phyloP scores from a whole-genome alignment of 2,797 vertebrate genomes.

The Pyrocephalus nanus region DNA sequence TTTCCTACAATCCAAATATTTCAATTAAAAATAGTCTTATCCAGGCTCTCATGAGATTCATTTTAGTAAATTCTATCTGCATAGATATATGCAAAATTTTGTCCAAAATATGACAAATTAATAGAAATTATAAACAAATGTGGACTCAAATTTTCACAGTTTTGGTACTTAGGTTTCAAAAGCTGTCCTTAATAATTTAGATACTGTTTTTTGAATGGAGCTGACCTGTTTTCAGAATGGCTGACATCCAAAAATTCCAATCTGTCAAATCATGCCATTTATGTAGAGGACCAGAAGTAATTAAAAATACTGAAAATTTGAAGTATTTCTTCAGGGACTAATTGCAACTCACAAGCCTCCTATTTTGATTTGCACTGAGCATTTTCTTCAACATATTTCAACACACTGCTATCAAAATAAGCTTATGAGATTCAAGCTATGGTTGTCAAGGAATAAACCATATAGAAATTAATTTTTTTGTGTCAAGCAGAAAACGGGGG shows the following conservation, averaged over 20 bases:
- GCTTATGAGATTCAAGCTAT: not conserved
- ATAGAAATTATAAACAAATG: not conserved
- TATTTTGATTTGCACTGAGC: not conserved
- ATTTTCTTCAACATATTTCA: slow-evolving; percentile 3
- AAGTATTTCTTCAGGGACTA: slow-evolving; percentile 17
- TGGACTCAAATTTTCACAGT: not conserved
- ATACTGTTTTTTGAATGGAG: not conserved
- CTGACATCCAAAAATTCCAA: slow-evolving; percentile 17
- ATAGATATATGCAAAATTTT: not conserved
- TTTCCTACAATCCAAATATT: not conserved
- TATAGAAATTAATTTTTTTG: not conserved
- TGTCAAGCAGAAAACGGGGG: not conserved
- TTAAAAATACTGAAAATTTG: slow-evolving; percentile 20
- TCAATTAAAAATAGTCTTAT: not conserved
- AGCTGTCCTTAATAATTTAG: not conserved
- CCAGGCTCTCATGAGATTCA: not conserved
- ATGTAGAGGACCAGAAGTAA: slow-evolving; percentile 3
- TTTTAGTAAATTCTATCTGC: not conserved
- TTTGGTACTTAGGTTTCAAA: not conserved
- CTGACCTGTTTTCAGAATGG: slow-evolving; percentile 43
- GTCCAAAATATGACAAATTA: not conserved
- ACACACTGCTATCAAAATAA: not conserved
- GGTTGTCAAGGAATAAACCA: not conserved
- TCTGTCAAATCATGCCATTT: slow-evolving; percentile 40
- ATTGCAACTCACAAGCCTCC: not conserved